A percentile compares a stretch with the other conserved stretches of the same genome.
phyloP scores from a whole-genome alignment of 2,113 vertebrate species.

The Oncorhynchus masou region DNA sequence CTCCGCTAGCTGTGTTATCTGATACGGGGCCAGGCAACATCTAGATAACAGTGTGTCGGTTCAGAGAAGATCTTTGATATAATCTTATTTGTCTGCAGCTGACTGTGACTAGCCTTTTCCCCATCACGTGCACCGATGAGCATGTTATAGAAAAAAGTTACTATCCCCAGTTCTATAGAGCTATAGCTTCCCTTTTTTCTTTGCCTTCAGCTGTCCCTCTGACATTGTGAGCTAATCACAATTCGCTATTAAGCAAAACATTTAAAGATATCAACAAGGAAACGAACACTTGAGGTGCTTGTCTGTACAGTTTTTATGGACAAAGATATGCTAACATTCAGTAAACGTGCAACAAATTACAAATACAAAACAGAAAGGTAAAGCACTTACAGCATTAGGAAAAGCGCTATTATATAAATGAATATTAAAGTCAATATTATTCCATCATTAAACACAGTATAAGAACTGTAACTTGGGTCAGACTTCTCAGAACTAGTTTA shows the following conservation, averaged over 20 bases:
- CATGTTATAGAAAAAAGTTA: conserved; percentile 2
- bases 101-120: conserved; percentile 4
- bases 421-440: too few relatives aligned
- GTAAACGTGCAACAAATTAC: conserved; percentile 18
- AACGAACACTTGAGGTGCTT: neutral
- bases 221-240: neutral
- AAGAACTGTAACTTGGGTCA: neutral
- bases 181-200: neutral
- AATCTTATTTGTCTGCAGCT: conserved; percentile 20
- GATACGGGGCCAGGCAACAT: conserved; percentile 4
- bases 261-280: neutral
- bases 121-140: neutral
- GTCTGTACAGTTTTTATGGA: conserved; percentile 53
- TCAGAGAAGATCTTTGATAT: conserved; percentile 17
- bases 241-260: neutral
- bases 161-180: neutral
- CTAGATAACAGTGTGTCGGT: conserved; percentile 6
- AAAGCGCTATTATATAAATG: too few relatives aligned
- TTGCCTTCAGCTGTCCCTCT: neutral
- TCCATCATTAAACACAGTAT: neutral
- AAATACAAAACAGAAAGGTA: neutral
- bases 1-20: neutral
- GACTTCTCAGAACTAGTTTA: conserved; percentile 19
- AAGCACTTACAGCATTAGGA: too few relatives aligned
- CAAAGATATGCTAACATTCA: conserved; percentile 46